These are phyloP conservation scores for Bombus soroeensis DNA, from an alignment of 1,140 invertebrate species.

Conservation along the genomic window DNA sequence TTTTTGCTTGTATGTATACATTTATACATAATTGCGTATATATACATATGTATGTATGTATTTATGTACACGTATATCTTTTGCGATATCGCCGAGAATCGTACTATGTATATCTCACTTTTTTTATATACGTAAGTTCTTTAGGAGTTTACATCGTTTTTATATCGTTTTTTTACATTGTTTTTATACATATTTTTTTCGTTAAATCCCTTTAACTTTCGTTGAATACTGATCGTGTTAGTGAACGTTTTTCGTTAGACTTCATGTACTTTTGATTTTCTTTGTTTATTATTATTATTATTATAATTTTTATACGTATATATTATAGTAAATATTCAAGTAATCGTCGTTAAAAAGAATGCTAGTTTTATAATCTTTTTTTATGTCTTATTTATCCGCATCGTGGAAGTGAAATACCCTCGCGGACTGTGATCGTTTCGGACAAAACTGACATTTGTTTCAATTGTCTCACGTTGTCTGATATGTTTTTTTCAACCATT, in stretches of 20 bases:
- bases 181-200: constrained; percentile 67
- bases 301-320: constrained; percentile 31
- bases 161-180: constrained; percentile 23
- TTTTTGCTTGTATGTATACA: constrained; percentile 52
- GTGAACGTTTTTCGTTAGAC: constrained; percentile 59
- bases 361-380: constrained; percentile 45
- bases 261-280: constrained; percentile 43
- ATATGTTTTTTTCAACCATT: constrained; percentile 30
- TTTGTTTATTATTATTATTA: constrained; percentile 38
- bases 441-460: constrained; percentile 46
- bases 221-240: constrained; percentile 74
- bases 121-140: constrained; percentile 38
- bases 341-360: constrained; percentile 21
- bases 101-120: constrained; percentile 34
- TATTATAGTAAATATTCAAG: constrained; percentile 21
- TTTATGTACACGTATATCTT: constrained; percentile 54
- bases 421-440: constrained; percentile 66
- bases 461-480: constrained; percentile 35
- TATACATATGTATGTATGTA: constrained; percentile 27
- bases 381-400: constrained; percentile 45
- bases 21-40: constrained; percentile 27
- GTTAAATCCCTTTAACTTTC: constrained; percentile 74
- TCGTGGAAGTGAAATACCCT: constrained; percentile 48
- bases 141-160: constrained; percentile 52
- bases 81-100: constrained; percentile 58